phyloP scores from a whole-genome alignment of 30 jellyfish, hydroid and myxozoan genomes.

The Nemopilema nomurai region DNA sequence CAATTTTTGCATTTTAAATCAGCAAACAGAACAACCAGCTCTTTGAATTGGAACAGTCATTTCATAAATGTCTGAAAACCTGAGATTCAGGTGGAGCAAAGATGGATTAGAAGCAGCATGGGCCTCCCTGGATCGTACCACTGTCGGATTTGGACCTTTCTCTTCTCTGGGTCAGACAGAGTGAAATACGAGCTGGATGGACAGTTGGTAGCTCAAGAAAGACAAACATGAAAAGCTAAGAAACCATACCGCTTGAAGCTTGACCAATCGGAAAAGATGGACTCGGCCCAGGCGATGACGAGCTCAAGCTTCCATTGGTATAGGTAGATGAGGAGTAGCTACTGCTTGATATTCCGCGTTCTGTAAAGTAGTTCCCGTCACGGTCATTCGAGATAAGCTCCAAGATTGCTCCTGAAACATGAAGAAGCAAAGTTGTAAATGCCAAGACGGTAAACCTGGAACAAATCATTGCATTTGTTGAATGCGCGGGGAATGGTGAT shows the following conservation, averaged over 20 bases:
- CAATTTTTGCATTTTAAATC: neutral
- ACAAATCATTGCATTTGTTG: neutral
- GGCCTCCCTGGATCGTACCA: too few species aligned
- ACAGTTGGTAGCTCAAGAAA: too few species aligned
- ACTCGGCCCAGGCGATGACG: conserved; percentile 65
- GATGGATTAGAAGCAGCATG: too few species aligned
- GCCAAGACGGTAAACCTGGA: neutral
- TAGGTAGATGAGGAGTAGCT: conserved; percentile 48
- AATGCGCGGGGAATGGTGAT: neutral
- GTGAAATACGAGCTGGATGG: too few species aligned
- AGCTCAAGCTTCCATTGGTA: conserved; percentile 43
- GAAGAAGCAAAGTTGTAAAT: neutral
- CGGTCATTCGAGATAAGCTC: conserved; percentile 47
- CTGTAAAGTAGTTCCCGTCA: conserved; percentile 42
- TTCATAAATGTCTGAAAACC: too few species aligned
- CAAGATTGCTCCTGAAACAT: conserved; percentile 41
- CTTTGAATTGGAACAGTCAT: too few species aligned
- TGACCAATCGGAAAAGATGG: conserved; percentile 53
- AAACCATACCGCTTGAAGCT: conserved; percentile 35
- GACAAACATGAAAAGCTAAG: neutral
- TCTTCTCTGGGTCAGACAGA: too few species aligned
- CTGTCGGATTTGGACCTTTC: too few species aligned
- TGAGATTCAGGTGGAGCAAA: too few species aligned
- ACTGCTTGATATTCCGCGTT: conserved; percentile 53
- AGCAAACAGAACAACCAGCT: too few species aligned